These are phyloP conservation scores for Dendrolimus houi DNA, from an alignment of 2,888 invertebrate species.

Conservation along the genomic window DNA sequence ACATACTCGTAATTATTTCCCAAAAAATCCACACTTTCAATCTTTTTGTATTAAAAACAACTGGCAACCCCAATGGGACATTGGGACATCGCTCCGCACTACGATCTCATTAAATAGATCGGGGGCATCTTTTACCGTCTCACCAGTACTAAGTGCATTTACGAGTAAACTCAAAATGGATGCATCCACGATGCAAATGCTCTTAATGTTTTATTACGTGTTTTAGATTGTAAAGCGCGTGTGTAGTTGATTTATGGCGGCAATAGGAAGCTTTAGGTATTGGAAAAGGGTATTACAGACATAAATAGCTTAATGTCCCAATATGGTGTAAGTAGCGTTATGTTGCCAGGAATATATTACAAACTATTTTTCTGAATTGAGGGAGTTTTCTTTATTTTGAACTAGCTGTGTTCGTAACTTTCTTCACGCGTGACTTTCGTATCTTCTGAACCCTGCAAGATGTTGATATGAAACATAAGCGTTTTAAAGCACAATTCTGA, in stretches of 20 bases:
- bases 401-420: no score
- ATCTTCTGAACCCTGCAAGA: no score
- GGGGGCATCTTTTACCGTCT: slow-evolving; percentile 65
- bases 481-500: no score
- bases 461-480: no score
- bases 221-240: slow-evolving; percentile 10
- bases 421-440: no score
- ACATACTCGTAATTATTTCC: no score
- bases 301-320: neutral
- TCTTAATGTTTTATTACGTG: slow-evolving; percentile 46
- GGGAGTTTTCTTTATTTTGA: no score
- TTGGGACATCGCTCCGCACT: slow-evolving; percentile 28
- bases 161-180: slow-evolving; percentile 49
- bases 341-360: neutral
- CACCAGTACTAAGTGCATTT: slow-evolving; percentile 65
- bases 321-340: neutral
- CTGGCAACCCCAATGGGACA: neutral
- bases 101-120: slow-evolving; percentile 58
- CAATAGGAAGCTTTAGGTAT: neutral
- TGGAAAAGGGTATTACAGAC: neutral
- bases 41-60: neutral
- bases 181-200: slow-evolving; percentile 19
- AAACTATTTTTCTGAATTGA: no score
- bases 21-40: neutral
- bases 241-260: neutral